Evolutionary conservation across 1,140 invertebrate species (phyloP).

Genomic region (Cephus cinctus): DNA sequence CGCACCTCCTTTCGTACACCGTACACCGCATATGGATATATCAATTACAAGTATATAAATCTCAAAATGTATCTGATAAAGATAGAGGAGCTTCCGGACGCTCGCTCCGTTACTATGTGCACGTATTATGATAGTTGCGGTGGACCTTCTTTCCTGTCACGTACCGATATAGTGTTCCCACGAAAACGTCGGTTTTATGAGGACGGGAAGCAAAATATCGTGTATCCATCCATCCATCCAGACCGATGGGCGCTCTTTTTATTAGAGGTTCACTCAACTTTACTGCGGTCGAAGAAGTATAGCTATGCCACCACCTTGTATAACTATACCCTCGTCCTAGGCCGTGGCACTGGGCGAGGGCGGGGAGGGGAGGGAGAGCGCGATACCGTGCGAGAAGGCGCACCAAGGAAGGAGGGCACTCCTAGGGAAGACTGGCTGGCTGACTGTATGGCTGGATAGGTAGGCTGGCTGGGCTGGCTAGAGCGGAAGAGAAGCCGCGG

Average conservation of each 20-base stretch:
- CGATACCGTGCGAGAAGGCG: neutral
- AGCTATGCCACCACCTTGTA: no score
- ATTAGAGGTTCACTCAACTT: neutral
- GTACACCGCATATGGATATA: neutral
- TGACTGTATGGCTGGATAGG: no score
- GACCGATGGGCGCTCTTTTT: slow-evolving; percentile 14
- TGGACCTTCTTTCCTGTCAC: slow-evolving; percentile 47
- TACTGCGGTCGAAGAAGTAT: neutral
- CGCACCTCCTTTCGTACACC: no score
- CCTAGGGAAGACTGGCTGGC: no score
- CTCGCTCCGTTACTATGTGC: no score
- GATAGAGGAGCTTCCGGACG: no score
- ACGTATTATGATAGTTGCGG: slow-evolving; percentile 48
- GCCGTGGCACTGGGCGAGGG: no score
- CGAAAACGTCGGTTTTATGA: slow-evolving; percentile 40
- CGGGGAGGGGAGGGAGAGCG: no score
- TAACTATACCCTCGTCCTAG: no score
- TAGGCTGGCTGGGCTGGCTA: neutral
- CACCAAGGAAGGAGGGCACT: no score
- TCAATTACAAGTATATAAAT: slow-evolving; percentile 1
- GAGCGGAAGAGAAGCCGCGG: slow-evolving; percentile 17
- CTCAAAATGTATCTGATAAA: slow-evolving; percentile 6
- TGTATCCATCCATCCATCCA: slow-evolving; percentile 34
- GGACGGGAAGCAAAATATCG: slow-evolving; percentile 47
- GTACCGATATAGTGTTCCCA: slow-evolving; percentile 35